A percentile compares a stretch with the other conserved stretches of the same genome.
Conservation (phyloP, 2,797 vertebrate species). For the Muscicapa striata region DNA sequence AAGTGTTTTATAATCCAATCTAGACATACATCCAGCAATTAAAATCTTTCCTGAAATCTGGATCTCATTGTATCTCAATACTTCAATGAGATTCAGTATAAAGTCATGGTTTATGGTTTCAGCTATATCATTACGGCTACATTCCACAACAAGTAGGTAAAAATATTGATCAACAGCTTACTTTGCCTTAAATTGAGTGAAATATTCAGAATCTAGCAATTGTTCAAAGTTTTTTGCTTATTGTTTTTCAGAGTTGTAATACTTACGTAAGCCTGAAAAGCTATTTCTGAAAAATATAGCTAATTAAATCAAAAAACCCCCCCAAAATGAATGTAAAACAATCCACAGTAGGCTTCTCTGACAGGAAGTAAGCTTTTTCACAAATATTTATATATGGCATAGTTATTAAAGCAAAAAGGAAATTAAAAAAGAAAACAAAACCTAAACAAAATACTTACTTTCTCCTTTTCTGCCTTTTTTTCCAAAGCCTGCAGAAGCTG, state of each 20-base stretch:
- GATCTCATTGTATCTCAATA: not conserved
- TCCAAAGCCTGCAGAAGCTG: not conserved
- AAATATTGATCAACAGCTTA: not conserved
- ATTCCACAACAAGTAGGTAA: not conserved
- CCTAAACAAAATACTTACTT: slow-evolving; percentile 45
- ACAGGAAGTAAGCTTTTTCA: not conserved
- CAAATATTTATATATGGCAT: not conserved
- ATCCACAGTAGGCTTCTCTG: not conserved
- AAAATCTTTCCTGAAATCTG: not conserved
- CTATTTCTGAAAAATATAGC: not conserved
- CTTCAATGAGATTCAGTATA: not conserved
- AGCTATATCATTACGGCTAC: not conserved
- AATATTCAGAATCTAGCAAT: not conserved
- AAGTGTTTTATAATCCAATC: not conserved
- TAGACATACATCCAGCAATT: not conserved
- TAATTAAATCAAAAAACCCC: not conserved
- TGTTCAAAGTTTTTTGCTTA: not conserved
- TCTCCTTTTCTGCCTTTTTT: slow-evolving; percentile 38
- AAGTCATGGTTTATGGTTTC: not conserved
- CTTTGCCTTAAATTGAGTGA: not conserved
- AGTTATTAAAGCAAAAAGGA: not conserved
- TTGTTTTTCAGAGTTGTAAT: not conserved
- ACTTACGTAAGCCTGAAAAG: not conserved
- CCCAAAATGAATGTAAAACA: not conserved
- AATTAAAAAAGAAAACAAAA: not conserved